phyloP scores from a whole-genome alignment of 37 sponge, comb jelly and placozoan genomes.

The Amphimedon queenslandica region DNA sequence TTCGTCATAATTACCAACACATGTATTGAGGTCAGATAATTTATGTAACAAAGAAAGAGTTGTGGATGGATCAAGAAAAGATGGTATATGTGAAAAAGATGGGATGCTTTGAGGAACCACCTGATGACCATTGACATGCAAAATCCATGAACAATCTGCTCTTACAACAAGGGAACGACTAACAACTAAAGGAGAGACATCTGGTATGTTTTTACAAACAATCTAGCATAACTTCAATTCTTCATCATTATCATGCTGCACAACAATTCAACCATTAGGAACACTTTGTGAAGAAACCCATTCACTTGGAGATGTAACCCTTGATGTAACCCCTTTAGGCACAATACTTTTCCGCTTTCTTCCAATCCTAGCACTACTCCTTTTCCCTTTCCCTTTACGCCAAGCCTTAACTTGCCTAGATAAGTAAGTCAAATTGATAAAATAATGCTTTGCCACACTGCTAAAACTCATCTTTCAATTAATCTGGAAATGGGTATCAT shows the following conservation, averaged over 20 bases:
- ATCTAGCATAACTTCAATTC: background rate
- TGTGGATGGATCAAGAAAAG: background rate
- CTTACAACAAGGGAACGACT: background rate
- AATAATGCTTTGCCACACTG: too few relatives aligned
- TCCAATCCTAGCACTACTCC: background rate
- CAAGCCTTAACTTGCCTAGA: background rate
- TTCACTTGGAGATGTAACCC: background rate
- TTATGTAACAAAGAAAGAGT: background rate
- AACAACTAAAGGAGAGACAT: background rate
- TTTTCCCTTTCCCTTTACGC: background rate
- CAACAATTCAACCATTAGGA: background rate
- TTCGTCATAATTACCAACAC: slow-evolving; percentile 2
- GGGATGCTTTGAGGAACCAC: background rate
- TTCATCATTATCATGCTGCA: background rate
- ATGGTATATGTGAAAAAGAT: background rate
- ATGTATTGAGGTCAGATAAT: background rate
- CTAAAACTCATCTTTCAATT: too few relatives aligned
- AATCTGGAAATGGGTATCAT: too few relatives aligned
- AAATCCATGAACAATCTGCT: background rate
- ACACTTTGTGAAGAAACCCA: background rate
- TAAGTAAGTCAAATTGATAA: too few relatives aligned
- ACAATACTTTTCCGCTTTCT: background rate
- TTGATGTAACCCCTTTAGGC: background rate
- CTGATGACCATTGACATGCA: background rate
- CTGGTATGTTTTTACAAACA: background rate